Evolutionary conservation across 2,888 invertebrate genomes (phyloP).

Genomic region (Clivina fossor): DNA sequence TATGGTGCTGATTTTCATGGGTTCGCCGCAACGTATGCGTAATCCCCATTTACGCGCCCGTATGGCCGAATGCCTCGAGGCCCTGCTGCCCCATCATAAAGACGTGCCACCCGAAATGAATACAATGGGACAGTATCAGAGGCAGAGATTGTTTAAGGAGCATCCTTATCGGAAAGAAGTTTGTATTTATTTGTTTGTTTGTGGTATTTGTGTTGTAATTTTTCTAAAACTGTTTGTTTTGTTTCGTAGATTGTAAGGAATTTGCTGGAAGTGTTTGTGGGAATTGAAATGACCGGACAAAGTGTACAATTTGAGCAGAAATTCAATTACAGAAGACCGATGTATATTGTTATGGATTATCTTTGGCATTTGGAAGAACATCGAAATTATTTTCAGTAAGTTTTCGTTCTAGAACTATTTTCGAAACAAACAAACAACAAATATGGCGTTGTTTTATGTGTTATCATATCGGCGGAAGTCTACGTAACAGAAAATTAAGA

Average conservation of each 20-base stretch:
- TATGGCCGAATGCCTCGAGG: constrained; percentile 86
- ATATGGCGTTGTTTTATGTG: background rate
- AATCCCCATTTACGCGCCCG: constrained; percentile 93
- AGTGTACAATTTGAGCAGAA: constrained; percentile 96
- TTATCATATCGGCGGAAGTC: background rate
- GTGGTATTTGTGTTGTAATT: constrained; percentile 1
- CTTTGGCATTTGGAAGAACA: constrained; percentile 84
- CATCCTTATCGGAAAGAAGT: constrained; percentile 75
- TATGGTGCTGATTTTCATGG: constrained; percentile 86
- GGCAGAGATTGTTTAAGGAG: constrained; percentile 73
- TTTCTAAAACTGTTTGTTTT: constrained; percentile 19
- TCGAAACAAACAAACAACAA: no score
- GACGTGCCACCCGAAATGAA: constrained; percentile 57
- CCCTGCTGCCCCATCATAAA: constrained; percentile 73
- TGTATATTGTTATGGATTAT: constrained; percentile 92
- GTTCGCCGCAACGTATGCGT: constrained; percentile 69
- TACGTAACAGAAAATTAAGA: no score
- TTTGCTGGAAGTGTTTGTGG: constrained; percentile 90
- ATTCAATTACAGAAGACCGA: constrained; percentile 93
- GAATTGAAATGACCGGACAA: constrained; percentile 96
- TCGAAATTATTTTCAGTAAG: constrained; percentile 72
- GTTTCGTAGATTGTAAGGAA: constrained; percentile 70
- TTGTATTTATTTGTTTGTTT: no score
- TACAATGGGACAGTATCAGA: constrained; percentile 59
- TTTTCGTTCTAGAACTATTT: no score